phyloP scores from a whole-genome alignment of 2,888 invertebrate species.

The Agrotis ipsilon region DNA sequence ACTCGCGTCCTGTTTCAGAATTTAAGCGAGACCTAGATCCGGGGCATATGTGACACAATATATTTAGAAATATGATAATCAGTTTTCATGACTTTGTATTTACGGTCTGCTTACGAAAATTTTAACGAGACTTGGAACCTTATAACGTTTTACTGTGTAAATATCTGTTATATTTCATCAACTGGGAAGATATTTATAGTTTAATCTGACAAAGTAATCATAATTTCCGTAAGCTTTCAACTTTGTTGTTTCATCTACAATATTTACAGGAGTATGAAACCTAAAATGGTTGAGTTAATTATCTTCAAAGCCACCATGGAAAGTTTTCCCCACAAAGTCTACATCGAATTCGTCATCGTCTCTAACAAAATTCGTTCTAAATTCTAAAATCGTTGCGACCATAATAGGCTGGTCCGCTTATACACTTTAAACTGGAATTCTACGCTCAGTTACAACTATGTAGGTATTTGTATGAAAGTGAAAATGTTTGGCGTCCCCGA shows the following conservation, averaged over 20 bases:
- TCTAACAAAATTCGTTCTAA: slow-evolving; percentile 41
- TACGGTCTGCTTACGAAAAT: slow-evolving; percentile 2
- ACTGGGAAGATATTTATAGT: background rate
- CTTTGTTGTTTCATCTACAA: slow-evolving; percentile 6
- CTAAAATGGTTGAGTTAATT: background rate
- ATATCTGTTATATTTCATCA: background rate
- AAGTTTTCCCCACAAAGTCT: background rate
- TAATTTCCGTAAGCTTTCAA: background rate
- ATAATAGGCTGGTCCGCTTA: slow-evolving; percentile 48
- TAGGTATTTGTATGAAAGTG: slow-evolving; percentile 83
- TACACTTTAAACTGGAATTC: slow-evolving; percentile 65
- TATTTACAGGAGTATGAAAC: background rate
- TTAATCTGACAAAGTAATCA: background rate
- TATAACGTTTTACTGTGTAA: background rate
- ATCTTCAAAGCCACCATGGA: background rate
- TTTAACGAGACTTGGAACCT: background rate
- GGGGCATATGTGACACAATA: slow-evolving; percentile 30
- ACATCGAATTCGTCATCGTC: slow-evolving; percentile 29
- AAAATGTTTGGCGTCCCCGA: slow-evolving; percentile 81
- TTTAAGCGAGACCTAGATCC: slow-evolving; percentile 37
- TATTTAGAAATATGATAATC: slow-evolving; percentile 40
- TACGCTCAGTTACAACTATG: slow-evolving; percentile 62
- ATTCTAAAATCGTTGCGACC: slow-evolving; percentile 51
- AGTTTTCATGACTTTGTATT: slow-evolving; percentile 12
- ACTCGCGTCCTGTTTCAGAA: slow-evolving; percentile 44